Evolutionary conservation across 2,888 invertebrate genomes (phyloP).

Genomic region (Mystacides longicornis): DNA sequence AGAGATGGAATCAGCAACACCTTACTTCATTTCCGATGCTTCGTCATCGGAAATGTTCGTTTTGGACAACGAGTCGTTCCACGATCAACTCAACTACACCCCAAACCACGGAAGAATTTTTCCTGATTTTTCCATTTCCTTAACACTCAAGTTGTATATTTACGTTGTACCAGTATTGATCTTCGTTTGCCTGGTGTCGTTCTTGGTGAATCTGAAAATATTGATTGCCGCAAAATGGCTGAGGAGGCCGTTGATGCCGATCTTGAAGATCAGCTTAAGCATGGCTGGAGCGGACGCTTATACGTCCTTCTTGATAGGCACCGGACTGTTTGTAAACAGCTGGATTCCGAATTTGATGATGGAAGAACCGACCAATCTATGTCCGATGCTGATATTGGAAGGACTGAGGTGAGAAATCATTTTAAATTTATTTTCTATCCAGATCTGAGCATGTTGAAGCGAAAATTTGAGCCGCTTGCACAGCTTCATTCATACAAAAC

Average conservation of each 20-base stretch:
- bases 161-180: slow-evolving; percentile 35
- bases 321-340: slow-evolving; percentile 48
- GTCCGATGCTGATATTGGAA: slow-evolving; percentile 35
- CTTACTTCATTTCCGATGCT: neutral
- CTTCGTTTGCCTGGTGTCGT: slow-evolving; percentile 45
- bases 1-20: neutral
- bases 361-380: slow-evolving; percentile 26
- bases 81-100: neutral
- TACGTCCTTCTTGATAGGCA: slow-evolving; percentile 45
- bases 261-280: slow-evolving; percentile 51
- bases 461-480: too few relatives aligned
- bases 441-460: too few relatives aligned
- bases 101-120: neutral
- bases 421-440: neutral
- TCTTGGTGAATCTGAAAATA: slow-evolving; percentile 48
- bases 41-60: neutral
- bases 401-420: slow-evolving; percentile 29
- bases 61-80: neutral
- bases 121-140: neutral
- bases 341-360: slow-evolving; percentile 38
- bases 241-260: slow-evolving; percentile 48
- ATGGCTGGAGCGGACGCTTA: slow-evolving; percentile 52
- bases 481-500: too few relatives aligned
- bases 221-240: slow-evolving; percentile 50
- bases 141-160: neutral